Base-by-base conservation (phyloP, 2,113 vertebrate species). In the Bubo blakistoni region DNA sequence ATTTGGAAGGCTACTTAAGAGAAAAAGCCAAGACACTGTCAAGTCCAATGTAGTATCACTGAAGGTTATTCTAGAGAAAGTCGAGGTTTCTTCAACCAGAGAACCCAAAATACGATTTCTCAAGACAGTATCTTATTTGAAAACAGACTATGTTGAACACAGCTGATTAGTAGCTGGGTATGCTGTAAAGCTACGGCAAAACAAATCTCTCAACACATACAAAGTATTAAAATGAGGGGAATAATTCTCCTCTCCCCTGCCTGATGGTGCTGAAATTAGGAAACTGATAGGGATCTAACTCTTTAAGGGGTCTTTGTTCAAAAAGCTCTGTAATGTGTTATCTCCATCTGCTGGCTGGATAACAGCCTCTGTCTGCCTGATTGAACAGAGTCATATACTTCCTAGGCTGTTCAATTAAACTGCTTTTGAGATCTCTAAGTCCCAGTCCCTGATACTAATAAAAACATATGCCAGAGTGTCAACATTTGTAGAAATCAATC, bases 291-390 rank as follows among this genome's bases (percentile, higher is more conserved):
- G 47, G 38, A 67, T 29, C 25, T 25, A 84, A 40, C 14, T 44
- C 54, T 47, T 55, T 9, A 34, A 86, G 54, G 59, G 62, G 54
- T 80, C 44, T 88, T 47, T 19, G 44, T 21, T n/a, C 30, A 55
- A 19, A 81, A 86, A 82, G 59, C 79, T 94, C 70, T 55, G 57
- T 74, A 77, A 54, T 71, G 81, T 88, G 72, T 78, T 90, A 81
- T 55, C 95, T 93, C 94, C 94, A 96, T 91, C 96, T 95, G 84
- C 95, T 96, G 94, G 92, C 67, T 92, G 92, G 38, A 65, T 1
- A 85, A 66, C 13, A 94, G 62, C 67, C 1, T 8, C 4, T 51
- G 55, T 27, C 59, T 59, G 47, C 14, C 42, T 52, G 47, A n/a
- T 5, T 22, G 26, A 92, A 44, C 51, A 58, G 11, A 17, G 34